A percentile compares a stretch with the other conserved stretches of the same genome.
These are phyloP conservation scores for Tringa solitaria DNA, from an alignment of 2,113 vertebrate species.

Conservation along the genomic window DNA sequence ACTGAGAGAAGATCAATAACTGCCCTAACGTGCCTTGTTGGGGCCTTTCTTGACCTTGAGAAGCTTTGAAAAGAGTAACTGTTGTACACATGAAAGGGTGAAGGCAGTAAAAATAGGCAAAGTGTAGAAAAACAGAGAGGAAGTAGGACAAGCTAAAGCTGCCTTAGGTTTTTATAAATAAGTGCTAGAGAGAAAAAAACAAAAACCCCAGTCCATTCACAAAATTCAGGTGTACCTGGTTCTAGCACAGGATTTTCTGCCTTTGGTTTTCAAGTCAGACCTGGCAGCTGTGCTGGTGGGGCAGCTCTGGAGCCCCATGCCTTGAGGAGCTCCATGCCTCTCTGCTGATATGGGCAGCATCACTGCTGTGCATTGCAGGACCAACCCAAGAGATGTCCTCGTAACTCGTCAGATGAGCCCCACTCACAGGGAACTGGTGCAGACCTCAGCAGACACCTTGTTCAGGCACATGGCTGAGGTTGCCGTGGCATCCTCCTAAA, in stretches of 20 bases:
- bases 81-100: background rate
- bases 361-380: background rate
- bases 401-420: background rate
- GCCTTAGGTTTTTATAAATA: background rate
- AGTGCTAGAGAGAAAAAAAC: background rate
- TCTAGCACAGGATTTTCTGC: background rate
- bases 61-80: background rate
- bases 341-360: background rate
- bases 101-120: background rate
- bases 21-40: background rate
- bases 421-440: fast-evolving
- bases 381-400: background rate
- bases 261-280: background rate
- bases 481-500: background rate
- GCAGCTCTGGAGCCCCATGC: background rate
- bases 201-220: background rate
- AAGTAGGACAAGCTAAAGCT: background rate
- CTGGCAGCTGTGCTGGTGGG: background rate
- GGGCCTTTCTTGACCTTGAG: conserved; percentile 34
- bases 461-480: background rate
- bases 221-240: background rate
- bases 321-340: background rate
- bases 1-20: conserved; percentile 34
- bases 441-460: background rate
- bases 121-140: background rate